Evolutionary conservation across 1,140 invertebrate genomes (phyloP), one percentile per base, ranked within the genome.

Genomic region (Drosophila repleta): DNA sequence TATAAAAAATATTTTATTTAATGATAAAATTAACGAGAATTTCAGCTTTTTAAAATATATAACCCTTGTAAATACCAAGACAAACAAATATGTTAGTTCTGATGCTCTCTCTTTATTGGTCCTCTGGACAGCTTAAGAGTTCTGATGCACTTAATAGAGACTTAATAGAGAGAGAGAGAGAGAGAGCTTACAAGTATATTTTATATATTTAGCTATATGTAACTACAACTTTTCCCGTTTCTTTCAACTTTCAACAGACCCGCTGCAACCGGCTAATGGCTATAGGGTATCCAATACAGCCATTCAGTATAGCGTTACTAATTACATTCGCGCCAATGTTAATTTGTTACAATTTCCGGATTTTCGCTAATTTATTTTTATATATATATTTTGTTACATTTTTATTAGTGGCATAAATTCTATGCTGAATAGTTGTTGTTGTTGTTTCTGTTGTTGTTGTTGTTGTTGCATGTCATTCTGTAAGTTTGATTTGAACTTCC

Each of bases 281-380:
- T 21, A 4, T 5, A 51, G 26, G 48, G 26, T 32, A 62, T 62
- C 17, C 39, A 57, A 41, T 15, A 37, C 1, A 61, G 13, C 48
- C 37, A 62, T 24, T 73, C 68, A 79, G 58, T 69, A 46, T 53
- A 63, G 77, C 85, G 72, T 82, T 85, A 90, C 85, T 90, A 90
- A 90, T 90, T 90, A 87, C 72, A 83, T 88, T 88, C 81, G 79
- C 74, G 61, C 75, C 74, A 74, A 81, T 90, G 85, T 76, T 85
- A 90, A 90, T 90, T 90, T 90, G 81, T 79, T 79, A 90, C 85
- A 85, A 90, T 90, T 90, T 90, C 85, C 85, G 85, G 85, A 81
- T 76, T 70, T 89, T 90, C 77, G 85, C 87, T 90, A 79, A 90
- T 90, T 90, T 90, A 90, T 85, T 81, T 84, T 78, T 17, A 15